Conservation (phyloP, 1,140 invertebrate species). For the Cyclina sinensis region DNA sequence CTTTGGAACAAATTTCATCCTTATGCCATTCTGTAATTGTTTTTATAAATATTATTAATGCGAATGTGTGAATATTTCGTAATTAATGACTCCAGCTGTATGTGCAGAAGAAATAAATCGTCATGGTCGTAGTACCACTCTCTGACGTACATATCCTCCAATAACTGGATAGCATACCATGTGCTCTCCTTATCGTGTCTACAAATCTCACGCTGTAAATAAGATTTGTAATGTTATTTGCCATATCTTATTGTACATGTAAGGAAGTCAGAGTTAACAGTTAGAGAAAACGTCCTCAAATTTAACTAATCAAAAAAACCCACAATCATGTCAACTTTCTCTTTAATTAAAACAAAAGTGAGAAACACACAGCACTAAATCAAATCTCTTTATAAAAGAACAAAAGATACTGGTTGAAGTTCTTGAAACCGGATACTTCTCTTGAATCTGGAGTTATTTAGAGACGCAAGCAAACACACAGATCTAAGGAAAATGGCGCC, state of each 20-base stretch:
- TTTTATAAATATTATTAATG: background rate
- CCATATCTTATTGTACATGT: background rate
- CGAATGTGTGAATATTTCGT: background rate
- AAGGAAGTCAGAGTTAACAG: background rate
- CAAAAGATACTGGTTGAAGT: too few species aligned
- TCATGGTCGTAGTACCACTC: background rate
- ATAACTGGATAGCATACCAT: background rate
- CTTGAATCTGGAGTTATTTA: too few species aligned
- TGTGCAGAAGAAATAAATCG: background rate
- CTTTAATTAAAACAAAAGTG: too few species aligned
- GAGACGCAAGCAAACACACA: too few species aligned
- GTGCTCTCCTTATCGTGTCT: background rate
- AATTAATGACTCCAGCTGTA: background rate
- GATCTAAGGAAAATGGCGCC: background rate
- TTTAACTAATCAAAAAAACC: too few species aligned
- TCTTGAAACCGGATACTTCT: too few species aligned
- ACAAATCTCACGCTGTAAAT: background rate
- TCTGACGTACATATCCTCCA: background rate
- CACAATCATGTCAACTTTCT: too few species aligned
- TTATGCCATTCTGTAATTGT: background rate
- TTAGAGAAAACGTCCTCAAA: too few species aligned
- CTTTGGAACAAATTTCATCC: background rate
- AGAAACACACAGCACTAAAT: too few species aligned
- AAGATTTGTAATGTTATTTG: background rate
- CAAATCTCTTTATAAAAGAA: too few species aligned